Evolutionary conservation across 2,113 vertebrate species (phyloP).

Genomic region (Crotophaga sulcirostris): DNA sequence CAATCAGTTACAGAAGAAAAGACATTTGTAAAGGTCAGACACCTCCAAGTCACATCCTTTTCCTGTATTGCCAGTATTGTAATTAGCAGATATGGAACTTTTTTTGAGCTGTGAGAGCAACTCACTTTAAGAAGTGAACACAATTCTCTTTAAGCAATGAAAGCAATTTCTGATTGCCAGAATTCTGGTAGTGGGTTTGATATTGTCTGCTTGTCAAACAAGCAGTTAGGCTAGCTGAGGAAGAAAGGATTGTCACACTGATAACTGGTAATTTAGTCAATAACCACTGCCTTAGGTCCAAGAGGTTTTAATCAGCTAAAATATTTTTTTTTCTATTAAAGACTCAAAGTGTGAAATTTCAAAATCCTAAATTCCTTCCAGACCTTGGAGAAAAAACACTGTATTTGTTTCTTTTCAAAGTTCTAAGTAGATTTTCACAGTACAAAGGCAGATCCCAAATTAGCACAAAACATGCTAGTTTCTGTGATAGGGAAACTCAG

Average conservation of each 20-base stretch:
- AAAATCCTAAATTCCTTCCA: background rate
- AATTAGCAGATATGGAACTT: background rate
- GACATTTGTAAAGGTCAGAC: background rate
- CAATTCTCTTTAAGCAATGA: background rate
- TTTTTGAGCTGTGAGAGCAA: background rate
- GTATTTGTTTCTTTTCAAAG: background rate
- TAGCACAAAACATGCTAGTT: background rate
- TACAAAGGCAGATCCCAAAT: background rate
- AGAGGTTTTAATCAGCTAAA: background rate
- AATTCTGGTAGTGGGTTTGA: background rate
- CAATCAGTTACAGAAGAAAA: background rate
- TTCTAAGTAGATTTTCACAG: background rate
- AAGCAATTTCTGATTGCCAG: background rate
- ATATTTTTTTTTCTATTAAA: background rate
- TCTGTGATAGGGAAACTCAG: background rate
- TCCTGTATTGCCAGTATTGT: background rate
- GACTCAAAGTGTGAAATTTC: background rate
- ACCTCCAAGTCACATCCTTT: background rate
- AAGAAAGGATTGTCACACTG: background rate
- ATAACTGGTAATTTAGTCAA: background rate
- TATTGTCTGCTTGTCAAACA: background rate
- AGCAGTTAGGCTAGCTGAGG: background rate
- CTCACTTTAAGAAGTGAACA: background rate
- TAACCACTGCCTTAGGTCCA: background rate
- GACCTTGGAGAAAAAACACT: background rate